Evolutionary conservation across 2,113 vertebrate genomes (phyloP).

Genomic region (Osmerus mordax): DNA sequence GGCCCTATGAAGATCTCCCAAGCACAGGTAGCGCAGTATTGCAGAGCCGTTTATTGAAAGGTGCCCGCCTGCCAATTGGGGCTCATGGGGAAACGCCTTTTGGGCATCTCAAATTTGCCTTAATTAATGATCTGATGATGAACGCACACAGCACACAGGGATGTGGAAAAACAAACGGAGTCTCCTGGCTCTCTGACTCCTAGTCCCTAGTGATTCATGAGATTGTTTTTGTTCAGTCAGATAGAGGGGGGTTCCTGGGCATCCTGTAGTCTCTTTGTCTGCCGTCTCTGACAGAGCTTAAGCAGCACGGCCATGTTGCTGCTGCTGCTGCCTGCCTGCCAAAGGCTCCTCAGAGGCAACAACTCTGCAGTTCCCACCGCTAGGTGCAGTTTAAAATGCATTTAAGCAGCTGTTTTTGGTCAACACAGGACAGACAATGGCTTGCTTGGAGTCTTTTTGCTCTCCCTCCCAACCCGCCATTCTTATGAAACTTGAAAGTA

Average conservation of each 20-base stretch:
- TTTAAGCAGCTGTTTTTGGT: slow-evolving; percentile 20
- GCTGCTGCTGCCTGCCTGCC: slow-evolving; percentile 46
- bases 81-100: slow-evolving; percentile 47
- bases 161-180: slow-evolving; percentile 68
- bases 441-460: slow-evolving; percentile 17
- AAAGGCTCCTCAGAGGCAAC: slow-evolving; percentile 48
- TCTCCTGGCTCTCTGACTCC: slow-evolving; percentile 62
- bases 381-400: slow-evolving; percentile 9
- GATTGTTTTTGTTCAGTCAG: slow-evolving; percentile 73
- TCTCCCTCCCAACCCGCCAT: slow-evolving; percentile 40
- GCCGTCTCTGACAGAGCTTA: slow-evolving; percentile 54
- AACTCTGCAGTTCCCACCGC: slow-evolving; percentile 28
- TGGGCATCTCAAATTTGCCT: slow-evolving; percentile 55
- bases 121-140: slow-evolving; percentile 70
- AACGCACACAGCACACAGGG: slow-evolving; percentile 48
- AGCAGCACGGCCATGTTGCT: slow-evolving; percentile 54
- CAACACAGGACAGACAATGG: slow-evolving; percentile 36
- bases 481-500: neutral
- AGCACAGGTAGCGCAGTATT: slow-evolving; percentile 25
- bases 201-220: slow-evolving; percentile 67
- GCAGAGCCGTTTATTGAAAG: slow-evolving; percentile 46
- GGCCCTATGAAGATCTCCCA: slow-evolving; percentile 19
- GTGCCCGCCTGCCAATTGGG: slow-evolving; percentile 46
- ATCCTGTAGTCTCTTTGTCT: slow-evolving; percentile 75
- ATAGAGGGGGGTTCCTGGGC: slow-evolving; percentile 45